Conservation (phyloP, 1,140 invertebrate species). For the Papilio dardanus region DNA sequence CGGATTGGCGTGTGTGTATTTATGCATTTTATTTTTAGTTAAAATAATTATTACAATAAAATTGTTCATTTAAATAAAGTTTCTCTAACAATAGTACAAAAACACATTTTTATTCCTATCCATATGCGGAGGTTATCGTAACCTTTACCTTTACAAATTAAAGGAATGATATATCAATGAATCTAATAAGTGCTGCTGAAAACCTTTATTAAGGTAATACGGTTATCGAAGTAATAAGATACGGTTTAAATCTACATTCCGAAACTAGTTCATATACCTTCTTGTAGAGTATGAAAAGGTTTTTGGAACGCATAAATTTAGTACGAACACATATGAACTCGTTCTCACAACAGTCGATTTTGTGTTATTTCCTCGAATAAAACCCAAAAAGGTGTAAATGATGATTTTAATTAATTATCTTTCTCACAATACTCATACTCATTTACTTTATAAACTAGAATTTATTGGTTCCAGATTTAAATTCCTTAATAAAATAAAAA, state of each 20-base stretch:
- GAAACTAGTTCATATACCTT: conserved; percentile 25
- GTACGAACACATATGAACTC: conserved; percentile 3
- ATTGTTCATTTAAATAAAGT: too few species aligned
- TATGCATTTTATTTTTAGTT: too few species aligned
- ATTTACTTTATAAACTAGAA: background rate
- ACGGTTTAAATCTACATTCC: background rate
- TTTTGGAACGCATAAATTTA: conserved; percentile 1
- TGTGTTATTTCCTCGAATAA: conserved; percentile 27
- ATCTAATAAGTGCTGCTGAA: background rate
- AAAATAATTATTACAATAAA: too few species aligned
- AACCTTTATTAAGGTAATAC: background rate
- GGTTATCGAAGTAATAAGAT: conserved; percentile 3
- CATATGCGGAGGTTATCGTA: too few species aligned
- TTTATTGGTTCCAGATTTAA: background rate
- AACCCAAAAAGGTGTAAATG: conserved; percentile 23
- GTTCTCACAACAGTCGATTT: conserved; percentile 26
- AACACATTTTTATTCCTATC: too few species aligned
- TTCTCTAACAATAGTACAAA: too few species aligned
- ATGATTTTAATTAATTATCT: conserved; percentile 23
- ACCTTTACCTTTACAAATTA: background rate
- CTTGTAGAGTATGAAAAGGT: conserved; percentile 8
- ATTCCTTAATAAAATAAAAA: conserved; percentile 33
- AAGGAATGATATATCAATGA: background rate
- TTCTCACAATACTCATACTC: conserved; percentile 1
- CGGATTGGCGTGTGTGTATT: too few species aligned